Base-by-base conservation (phyloP, 2,797 vertebrate genomes). In the Acridotheres tristis region DNA sequence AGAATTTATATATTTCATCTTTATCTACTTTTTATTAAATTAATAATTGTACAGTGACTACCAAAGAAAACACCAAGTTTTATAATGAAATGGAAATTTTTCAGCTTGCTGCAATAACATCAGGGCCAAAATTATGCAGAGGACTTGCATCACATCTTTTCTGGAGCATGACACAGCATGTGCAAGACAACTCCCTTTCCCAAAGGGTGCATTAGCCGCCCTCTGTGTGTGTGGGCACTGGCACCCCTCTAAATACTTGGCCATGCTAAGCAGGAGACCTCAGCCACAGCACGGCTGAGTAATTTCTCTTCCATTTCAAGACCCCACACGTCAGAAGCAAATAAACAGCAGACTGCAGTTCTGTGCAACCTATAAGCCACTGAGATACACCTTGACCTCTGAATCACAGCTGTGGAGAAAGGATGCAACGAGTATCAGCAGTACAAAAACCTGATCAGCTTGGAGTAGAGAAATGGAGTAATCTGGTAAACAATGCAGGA, bases 41-140 rank as follows among this genome's bases (percentile, higher is more conserved):
- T 57, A 36, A 27, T 32, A 53, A 53, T 42, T 12, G 2, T 9
- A 43, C 1, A 42, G 12, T 0, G 0, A 34, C 76, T 72, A n/a
- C 30, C 34, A 63, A 76, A 65, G 9, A 30, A 76, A 80, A 3
- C 7, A 11, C 2, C 6, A 27, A 38, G 10, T 13, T 84, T 55
- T 61, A 5, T 34, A 43, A 40, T 38, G 40, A 59, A 47, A 7
- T 6, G 22, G 9, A 13, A 5, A 50, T 36, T 53, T 61, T 54
- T 71, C 14, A 53, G 22, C 40, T 74, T 62, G 7, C 47, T 51
- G 7, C 43, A 54, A 25, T 58, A 48, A 45, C 3, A 30, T 23
- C 2, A 5, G 13, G 13, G 16, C 15, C 11, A 63, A 79, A 86
- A 62, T 65, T 9, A 17, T 4, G 3, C 25, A 32, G 23, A 73